Base-by-base conservation (phyloP, 2,113 vertebrate species). In the Rhadina sibilatrix region DNA sequence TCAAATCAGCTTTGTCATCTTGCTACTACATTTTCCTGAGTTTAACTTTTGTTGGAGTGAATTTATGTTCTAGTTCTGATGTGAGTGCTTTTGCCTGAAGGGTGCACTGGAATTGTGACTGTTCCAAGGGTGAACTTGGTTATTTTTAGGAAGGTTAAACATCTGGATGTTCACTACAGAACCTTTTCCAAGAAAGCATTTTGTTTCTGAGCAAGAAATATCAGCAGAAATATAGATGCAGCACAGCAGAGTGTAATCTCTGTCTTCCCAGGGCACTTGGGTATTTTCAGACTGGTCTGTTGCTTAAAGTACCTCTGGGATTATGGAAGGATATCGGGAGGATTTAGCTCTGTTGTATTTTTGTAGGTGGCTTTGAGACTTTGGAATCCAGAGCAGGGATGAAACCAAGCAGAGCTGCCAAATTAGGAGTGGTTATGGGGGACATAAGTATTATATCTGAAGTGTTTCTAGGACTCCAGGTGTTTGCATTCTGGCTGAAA, bases 291-390 rank as follows among this genome's bases (percentile, higher is more conserved):
- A 78, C 76, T 53, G 89, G 44, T 53, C 60, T 83, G 69, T 90
- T 96, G 46, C 90, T 95, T 93, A 63, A 95, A 96, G 94, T 85
- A 60, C 59, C 92, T 65, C 46, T 75, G 86, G 88, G 90, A 83
- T 94, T 92, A 84, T 38, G 15, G 68, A 35, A 81, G 76, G 90
- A 4, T 87, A 31, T 91, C 15, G 28, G 81, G 81, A 94, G 91
- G 92, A 92, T 92, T 97, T 93, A 75, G 70, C 56, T 93, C 54
- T 70, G 70, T 52, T 70, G 81, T 91, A 61, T 91, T 97, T 96
- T 72, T 92, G 81, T 90, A 79, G 83, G 54, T 84, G 83, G 37
- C 66, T 91, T 90, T 85, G 59, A 91, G 79, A 76, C 79, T 44
- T 70, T 15, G 60, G 57, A 91, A 75, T 86, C 25, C 81, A 79